Evolutionary conservation across 2,888 invertebrate genomes (phyloP).

Genomic region (Spodoptera picta): DNA sequence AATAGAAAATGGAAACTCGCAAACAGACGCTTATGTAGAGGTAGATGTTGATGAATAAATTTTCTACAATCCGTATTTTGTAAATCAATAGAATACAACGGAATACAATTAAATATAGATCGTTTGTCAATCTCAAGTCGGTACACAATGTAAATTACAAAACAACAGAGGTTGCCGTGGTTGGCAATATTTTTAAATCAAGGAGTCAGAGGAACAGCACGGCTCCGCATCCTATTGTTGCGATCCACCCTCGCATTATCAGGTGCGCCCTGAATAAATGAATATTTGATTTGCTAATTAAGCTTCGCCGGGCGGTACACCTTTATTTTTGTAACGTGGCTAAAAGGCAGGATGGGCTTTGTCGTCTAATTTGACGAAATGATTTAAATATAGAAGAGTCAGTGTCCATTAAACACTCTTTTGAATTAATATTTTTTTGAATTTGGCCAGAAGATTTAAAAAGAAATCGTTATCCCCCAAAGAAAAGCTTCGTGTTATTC

Average conservation of each 20-base stretch:
- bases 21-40: no score
- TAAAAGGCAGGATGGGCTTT: conserved; percentile 42
- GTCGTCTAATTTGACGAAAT: conserved; percentile 37
- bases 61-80: no score
- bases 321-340: conserved; percentile 57
- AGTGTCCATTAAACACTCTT: conserved; percentile 15
- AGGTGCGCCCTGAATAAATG: conserved; percentile 78
- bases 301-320: conserved; percentile 61
- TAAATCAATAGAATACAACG: neutral
- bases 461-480: neutral
- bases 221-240: conserved; percentile 47
- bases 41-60: no score
- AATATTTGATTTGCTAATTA: conserved; percentile 85
- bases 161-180: conserved; percentile 23
- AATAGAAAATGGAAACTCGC: no score
- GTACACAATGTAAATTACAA: conserved; percentile 7
- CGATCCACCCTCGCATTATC: conserved; percentile 64
- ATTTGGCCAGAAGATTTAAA: neutral
- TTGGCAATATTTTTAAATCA: conserved; percentile 35
- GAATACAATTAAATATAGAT: no score
- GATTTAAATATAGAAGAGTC: conserved; percentile 23
- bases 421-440: conserved; percentile 5
- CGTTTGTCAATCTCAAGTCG: no score
- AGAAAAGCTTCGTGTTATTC: no score
- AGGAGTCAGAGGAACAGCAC: conserved; percentile 43